These are phyloP conservation scores for Koerneria pararmatus DNA, from an alignment of 2,888 invertebrate species.

Conservation along the genomic window DNA sequence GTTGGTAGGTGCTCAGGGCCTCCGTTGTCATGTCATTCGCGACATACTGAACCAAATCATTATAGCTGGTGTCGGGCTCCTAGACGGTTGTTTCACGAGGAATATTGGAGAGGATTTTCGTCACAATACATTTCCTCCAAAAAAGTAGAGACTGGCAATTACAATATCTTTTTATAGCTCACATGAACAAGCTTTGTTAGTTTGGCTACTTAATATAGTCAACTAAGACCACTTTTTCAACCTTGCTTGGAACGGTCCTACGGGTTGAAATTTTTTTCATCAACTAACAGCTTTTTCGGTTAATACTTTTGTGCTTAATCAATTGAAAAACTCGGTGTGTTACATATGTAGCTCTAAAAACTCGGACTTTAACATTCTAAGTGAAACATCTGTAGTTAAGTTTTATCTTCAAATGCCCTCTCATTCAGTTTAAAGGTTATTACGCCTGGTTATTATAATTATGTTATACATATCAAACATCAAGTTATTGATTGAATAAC, in stretches of 20 bases:
- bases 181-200: neutral
- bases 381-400: too few relatives aligned
- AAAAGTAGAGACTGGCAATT: neutral
- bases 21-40: conserved; percentile 91
- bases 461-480: neutral
- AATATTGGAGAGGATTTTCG: too few relatives aligned
- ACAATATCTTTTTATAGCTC: neutral
- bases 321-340: neutral
- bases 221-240: too few relatives aligned
- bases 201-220: too few relatives aligned
- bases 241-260: too few relatives aligned
- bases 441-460: neutral
- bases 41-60: conserved; percentile 73
- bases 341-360: too few relatives aligned
- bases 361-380: neutral
- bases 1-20: conserved; percentile 88
- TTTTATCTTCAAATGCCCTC: too few relatives aligned
- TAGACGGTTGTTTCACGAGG: too few relatives aligned
- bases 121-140: conserved; percentile 14
- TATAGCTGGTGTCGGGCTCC: too few relatives aligned
- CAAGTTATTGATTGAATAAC: conserved; percentile 23
- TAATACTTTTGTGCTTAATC: neutral
- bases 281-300: neutral
- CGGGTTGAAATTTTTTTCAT: too few relatives aligned
- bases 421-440: too few relatives aligned